Base-by-base conservation (phyloP, 1,140 invertebrate species). In the Ostrea denselamellosa region DNA sequence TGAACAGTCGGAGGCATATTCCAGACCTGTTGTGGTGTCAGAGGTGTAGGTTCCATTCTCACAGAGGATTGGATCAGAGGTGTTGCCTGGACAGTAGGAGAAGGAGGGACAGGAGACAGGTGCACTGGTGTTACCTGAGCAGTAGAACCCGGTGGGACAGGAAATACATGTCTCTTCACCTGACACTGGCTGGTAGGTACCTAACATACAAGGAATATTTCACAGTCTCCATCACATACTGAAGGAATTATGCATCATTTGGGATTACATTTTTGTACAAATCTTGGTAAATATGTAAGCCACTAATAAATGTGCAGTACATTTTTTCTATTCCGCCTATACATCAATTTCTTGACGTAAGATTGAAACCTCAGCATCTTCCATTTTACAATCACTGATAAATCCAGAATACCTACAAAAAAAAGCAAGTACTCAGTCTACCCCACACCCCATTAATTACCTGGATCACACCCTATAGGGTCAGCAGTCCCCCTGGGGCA, bases 81-180 rank as follows among this genome's bases (percentile, higher is more conserved):
- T 91, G 5, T 91, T 91, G 28, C 92, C 88, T 5, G 93, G 93
- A 89, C 94, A 94, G 89, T 93, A 94, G n/a, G 89, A 89, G 86
- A 91, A 93, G 2, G 89, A 85, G 28, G 92, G 91, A 83, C 94
- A 94, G 0, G 90, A 87, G n/a, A 90, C 62, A 10, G 93, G 93
- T 14, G 85, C 25, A 82, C 90, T 92, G 22, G 92, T 93, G 88
- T 94, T 94, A 19, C 81, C 65, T 14, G 90, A 58, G 86, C 94
- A 94, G 77, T 90, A 91, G 51, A 65, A 93, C 0, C 94, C 94
- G 44, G 86, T 90, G 53, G 93, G 92, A 88, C 94, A 94, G 0
- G 88, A 51, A 2, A 88, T n/a, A 90, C 94, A 94, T 51, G 71
- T 58, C 5, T 81, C 90, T 10, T 65, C 34, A 14, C 92, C 93